Evolutionary conservation across 2,888 invertebrate genomes (phyloP).

Genomic region (Buathra laborator): DNA sequence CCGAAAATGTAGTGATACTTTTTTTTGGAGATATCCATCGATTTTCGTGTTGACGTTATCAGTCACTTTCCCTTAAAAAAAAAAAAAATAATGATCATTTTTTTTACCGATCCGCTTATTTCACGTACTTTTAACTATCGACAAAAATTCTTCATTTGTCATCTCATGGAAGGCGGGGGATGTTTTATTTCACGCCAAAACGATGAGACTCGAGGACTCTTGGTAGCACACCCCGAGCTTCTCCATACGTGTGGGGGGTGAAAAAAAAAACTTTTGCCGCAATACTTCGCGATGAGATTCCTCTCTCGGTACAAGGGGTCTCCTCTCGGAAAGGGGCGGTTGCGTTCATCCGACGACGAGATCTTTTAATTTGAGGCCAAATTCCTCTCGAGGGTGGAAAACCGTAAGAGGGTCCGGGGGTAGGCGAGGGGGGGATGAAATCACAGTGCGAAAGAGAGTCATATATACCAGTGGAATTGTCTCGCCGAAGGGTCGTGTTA

Average conservation of each 20-base stretch:
- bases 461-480: slow-evolving; percentile 40
- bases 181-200: not conserved
- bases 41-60: too few species aligned
- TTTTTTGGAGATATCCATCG: too few species aligned
- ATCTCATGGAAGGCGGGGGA: too few species aligned
- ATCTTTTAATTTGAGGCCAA: slow-evolving; percentile 85
- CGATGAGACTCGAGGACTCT: slow-evolving; percentile 20
- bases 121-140: not conserved
- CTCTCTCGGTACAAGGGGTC: slow-evolving; percentile 16
- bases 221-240: not conserved
- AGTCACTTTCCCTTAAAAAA: too few species aligned
- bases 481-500: slow-evolving; percentile 19
- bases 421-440: not conserved
- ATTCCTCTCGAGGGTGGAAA: slow-evolving; percentile 83
- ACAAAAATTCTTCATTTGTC: not conserved
- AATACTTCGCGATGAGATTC: slow-evolving; percentile 61
- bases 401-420: not conserved
- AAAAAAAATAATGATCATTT: too few species aligned
- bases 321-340: slow-evolving; percentile 2
- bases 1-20: too few species aligned
- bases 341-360: slow-evolving; percentile 74
- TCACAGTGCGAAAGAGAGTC: slow-evolving; percentile 40
- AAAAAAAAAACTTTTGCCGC: slow-evolving; percentile 16
- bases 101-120: not conserved
- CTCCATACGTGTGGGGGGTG: not conserved